Conservation (phyloP, 2,888 invertebrate species). For the Anthrax anthrax region DNA sequence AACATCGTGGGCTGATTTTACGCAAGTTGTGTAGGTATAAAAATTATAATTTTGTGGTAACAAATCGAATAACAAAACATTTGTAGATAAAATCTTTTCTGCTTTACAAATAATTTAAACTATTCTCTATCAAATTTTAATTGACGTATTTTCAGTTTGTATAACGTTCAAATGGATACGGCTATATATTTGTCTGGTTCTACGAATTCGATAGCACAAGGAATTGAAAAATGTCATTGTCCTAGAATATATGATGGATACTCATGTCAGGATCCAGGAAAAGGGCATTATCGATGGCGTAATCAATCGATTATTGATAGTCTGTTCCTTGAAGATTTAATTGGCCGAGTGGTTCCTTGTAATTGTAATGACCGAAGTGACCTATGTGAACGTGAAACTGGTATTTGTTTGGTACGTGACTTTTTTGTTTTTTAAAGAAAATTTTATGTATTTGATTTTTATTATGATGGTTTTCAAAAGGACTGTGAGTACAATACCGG, state of each 20-base stretch:
- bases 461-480: constrained; percentile 40
- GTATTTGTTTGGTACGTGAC: constrained; percentile 60
- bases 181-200: constrained; percentile 54
- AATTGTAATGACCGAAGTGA: constrained; percentile 65
- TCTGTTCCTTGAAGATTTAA: constrained; percentile 55
- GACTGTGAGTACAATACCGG: constrained; percentile 72
- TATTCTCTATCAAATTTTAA: too few species aligned
- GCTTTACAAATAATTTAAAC: not conserved
- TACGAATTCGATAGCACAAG: constrained; percentile 53
- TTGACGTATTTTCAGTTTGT: constrained; percentile 42
- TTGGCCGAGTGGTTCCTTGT: constrained; percentile 68
- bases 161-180: constrained; percentile 69
- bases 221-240: constrained; percentile 78
- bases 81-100: not conserved
- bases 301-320: constrained; percentile 44
- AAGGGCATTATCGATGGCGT: constrained; percentile 69
- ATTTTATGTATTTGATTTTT: constrained; percentile 1
- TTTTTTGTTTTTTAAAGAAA: constrained; percentile 1
- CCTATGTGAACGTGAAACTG: constrained; percentile 69
- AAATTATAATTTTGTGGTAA: not conserved
- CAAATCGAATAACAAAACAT: too few species aligned
- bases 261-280: constrained; percentile 80
- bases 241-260: constrained; percentile 65
- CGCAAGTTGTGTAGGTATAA: constrained; percentile 40
- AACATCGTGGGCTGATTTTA: constrained; percentile 46